Evolutionary conservation across 2,888 invertebrate genomes (phyloP).

Genomic region (Drosophila ezoana): DNA sequence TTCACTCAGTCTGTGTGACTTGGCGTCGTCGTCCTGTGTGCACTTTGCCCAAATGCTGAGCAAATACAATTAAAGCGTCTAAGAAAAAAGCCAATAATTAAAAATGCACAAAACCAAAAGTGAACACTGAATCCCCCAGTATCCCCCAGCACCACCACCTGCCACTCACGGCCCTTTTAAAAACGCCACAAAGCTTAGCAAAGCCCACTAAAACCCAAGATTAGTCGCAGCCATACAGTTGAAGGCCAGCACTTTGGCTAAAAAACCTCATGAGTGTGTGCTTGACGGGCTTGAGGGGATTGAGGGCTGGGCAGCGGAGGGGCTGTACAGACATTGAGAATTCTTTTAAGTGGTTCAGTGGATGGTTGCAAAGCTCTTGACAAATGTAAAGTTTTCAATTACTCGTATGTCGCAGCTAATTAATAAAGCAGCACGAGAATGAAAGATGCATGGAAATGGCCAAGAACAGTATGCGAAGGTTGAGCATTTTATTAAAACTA

Average conservation of each 20-base stretch:
- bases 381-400: constrained; percentile 36
- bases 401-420: constrained; percentile 17
- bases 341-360: constrained; percentile 21
- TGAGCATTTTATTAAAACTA: too few species aligned
- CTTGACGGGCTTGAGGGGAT: neutral
- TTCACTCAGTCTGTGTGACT: constrained; percentile 12
- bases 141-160: neutral
- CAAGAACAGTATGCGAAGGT: neutral
- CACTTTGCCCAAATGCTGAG: constrained; percentile 71
- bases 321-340: neutral
- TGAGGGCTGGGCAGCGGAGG: neutral
- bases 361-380: constrained; percentile 1
- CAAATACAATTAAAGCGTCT: constrained; percentile 78
- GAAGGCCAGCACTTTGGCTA: constrained; percentile 40
- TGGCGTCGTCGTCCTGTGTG: constrained; percentile 30
- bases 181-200: constrained; percentile 10
- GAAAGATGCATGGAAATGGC: neutral
- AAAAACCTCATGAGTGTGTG: constrained; percentile 10
- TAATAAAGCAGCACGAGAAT: constrained; percentile 9
- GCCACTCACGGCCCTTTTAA: neutral
- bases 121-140: constrained; percentile 26
- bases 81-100: constrained; percentile 79
- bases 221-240: constrained; percentile 26
- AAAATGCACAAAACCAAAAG: constrained; percentile 78
- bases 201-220: constrained; percentile 29